phyloP scores from a whole-genome alignment of 2,113 vertebrate genomes.

The Onychorhynchus coronatus region DNA sequence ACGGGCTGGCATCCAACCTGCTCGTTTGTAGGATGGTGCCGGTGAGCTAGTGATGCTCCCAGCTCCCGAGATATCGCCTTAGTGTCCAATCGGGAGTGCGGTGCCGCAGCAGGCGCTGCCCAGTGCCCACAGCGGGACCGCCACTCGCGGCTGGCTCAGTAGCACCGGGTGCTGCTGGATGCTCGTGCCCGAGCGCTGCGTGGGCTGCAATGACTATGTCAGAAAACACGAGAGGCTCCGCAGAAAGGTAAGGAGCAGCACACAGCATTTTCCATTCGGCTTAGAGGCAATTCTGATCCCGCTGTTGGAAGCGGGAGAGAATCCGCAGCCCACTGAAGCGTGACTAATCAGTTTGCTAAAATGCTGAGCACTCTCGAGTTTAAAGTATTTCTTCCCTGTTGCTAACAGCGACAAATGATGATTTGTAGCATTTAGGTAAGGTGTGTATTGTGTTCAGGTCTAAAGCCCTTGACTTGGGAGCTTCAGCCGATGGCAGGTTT shows the following conservation, averaged over 20 bases:
- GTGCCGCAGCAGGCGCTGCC: not conserved
- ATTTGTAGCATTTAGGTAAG: not conserved
- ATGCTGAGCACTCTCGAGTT: not conserved
- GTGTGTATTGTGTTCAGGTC: not conserved
- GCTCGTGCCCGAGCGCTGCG: not conserved
- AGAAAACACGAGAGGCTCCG: not conserved
- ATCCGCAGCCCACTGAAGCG: conserved; percentile 16
- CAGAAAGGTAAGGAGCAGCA: not conserved
- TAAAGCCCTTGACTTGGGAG: not conserved
- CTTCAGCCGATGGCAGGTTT: not conserved
- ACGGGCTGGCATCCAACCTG: fast-evolving
- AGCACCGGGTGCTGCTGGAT: not conserved
- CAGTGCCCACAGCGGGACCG: not conserved
- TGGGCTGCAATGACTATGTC: not conserved
- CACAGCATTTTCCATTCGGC: not conserved
- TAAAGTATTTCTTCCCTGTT: not conserved
- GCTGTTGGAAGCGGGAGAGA: not conserved
- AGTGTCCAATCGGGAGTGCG: fast-evolving
- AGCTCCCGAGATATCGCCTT: not conserved
- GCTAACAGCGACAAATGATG: not conserved
- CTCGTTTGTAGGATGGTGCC: fast-evolving
- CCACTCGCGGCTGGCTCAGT: not conserved
- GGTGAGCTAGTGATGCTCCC: not conserved
- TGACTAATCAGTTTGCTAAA: conserved; percentile 63
- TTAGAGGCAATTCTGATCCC: not conserved